Evolutionary conservation across 1,140 invertebrate genomes (phyloP).

Genomic region (Drosophila pallidifrons): DNA sequence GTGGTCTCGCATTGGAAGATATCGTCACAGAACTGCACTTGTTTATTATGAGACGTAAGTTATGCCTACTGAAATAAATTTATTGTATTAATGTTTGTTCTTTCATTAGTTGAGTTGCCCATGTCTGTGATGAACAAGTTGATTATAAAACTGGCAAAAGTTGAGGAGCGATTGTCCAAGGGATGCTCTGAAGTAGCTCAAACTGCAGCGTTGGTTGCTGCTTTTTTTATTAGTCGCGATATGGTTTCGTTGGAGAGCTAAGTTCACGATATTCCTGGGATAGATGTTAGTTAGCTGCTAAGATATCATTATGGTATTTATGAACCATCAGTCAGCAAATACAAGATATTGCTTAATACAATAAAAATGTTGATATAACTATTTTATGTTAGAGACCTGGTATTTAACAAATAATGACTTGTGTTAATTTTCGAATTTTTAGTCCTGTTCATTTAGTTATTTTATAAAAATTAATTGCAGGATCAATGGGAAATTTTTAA

Average conservation of each 20-base stretch:
- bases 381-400: too few species aligned
- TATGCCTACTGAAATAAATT: constrained; percentile 4
- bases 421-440: too few species aligned
- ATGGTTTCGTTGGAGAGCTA: constrained; percentile 84
- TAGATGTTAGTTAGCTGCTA: background rate
- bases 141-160: constrained; percentile 92
- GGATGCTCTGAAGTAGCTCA: constrained; percentile 94
- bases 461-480: too few species aligned
- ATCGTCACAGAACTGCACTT: constrained; percentile 95
- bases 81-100: background rate
- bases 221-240: constrained; percentile 90
- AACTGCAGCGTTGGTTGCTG: constrained; percentile 92
- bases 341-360: background rate
- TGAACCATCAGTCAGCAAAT: background rate
- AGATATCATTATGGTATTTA: constrained; percentile 1
- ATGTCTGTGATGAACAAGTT: constrained; percentile 90
- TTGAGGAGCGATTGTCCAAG: constrained; percentile 91
- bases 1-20: constrained; percentile 95
- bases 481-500: too few species aligned
- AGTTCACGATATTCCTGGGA: background rate
- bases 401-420: too few species aligned
- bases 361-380: background rate
- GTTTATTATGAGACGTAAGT: constrained; percentile 93
- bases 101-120: constrained; percentile 91
- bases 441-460: too few species aligned